Evolutionary conservation across 2,797 vertebrate species (phyloP).

Genomic region (Aplochiton taeniatus): DNA sequence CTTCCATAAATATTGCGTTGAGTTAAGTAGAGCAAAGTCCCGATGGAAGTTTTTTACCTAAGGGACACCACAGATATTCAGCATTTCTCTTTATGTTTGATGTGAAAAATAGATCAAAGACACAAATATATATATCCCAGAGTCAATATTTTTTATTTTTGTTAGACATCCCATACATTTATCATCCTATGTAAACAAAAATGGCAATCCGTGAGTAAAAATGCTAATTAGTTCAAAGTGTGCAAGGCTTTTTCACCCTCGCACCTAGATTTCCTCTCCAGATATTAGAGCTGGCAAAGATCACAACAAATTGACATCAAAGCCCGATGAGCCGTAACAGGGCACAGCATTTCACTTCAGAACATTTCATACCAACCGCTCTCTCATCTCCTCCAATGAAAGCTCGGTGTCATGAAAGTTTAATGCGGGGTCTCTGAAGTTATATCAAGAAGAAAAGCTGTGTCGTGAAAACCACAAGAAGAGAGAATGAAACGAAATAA

Average conservation of each 20-base stretch:
- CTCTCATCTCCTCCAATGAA: slow-evolving; percentile 65
- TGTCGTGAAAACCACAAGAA: slow-evolving; percentile 44
- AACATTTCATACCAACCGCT: slow-evolving; percentile 58
- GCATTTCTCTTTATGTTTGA: too few relatives aligned
- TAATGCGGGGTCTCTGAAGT: slow-evolving; percentile 53
- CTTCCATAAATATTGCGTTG: too few relatives aligned
- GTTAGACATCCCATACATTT: too few relatives aligned
- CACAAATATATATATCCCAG: too few relatives aligned
- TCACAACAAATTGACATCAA: slow-evolving; percentile 66
- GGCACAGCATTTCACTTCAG: slow-evolving; percentile 62
- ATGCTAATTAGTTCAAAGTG: slow-evolving; percentile 42
- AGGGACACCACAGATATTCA: too few relatives aligned
- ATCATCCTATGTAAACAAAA: too few relatives aligned
- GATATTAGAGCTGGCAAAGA: slow-evolving; percentile 57
- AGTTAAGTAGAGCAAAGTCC: too few relatives aligned
- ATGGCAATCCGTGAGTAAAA: slow-evolving; percentile 23
- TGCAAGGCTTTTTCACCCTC: slow-evolving; percentile 33
- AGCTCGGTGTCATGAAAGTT: slow-evolving; percentile 63
- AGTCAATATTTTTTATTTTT: too few relatives aligned
- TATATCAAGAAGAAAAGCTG: slow-evolving; percentile 54
- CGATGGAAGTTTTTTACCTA: too few relatives aligned
- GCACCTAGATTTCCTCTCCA: slow-evolving; percentile 21
- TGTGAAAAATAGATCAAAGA: too few relatives aligned
- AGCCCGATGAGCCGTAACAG: slow-evolving; percentile 54
- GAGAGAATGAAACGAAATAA: slow-evolving; percentile 33